Evolutionary conservation across 2,888 invertebrate species (phyloP).

Genomic region (Nomada fabriciana): DNA sequence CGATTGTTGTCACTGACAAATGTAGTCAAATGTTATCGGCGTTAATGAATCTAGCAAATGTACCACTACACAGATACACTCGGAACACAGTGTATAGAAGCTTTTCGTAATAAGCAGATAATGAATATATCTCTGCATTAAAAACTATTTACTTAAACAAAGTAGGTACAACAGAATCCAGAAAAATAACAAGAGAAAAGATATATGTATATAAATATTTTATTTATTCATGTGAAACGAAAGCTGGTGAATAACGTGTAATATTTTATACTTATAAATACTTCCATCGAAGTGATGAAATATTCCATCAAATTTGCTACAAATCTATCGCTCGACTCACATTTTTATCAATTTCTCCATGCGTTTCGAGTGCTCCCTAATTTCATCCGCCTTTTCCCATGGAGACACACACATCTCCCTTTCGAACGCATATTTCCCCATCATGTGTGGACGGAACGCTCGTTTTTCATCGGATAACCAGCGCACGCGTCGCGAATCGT

Average conservation of each 20-base stretch:
- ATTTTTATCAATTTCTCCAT: neutral
- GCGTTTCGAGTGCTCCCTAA: neutral
- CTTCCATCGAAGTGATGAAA: neutral
- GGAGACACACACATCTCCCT: neutral
- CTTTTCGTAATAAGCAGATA: neutral
- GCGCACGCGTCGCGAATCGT: slow-evolving; percentile 38
- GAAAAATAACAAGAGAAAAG: too few relatives aligned
- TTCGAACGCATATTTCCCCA: slow-evolving; percentile 29
- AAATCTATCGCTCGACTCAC: neutral
- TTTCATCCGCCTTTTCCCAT: neutral
- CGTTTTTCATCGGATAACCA: slow-evolving; percentile 41
- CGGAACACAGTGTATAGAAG: neutral
- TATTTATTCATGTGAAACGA: too few relatives aligned
- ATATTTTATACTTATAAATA: too few relatives aligned
- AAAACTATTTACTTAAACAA: too few relatives aligned
- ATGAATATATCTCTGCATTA: too few relatives aligned
- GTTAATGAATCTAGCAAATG: slow-evolving; percentile 3
- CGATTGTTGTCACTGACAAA: slow-evolving; percentile 17
- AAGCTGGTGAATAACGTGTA: too few relatives aligned
- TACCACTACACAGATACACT: neutral
- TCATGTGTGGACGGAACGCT: slow-evolving; percentile 16
- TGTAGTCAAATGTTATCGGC: neutral
- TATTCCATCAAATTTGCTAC: neutral
- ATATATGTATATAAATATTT: too few relatives aligned
- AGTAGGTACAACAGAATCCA: too few relatives aligned